Conservation (phyloP, 2,888 invertebrate genomes). For the Encarsia formosa region DNA sequence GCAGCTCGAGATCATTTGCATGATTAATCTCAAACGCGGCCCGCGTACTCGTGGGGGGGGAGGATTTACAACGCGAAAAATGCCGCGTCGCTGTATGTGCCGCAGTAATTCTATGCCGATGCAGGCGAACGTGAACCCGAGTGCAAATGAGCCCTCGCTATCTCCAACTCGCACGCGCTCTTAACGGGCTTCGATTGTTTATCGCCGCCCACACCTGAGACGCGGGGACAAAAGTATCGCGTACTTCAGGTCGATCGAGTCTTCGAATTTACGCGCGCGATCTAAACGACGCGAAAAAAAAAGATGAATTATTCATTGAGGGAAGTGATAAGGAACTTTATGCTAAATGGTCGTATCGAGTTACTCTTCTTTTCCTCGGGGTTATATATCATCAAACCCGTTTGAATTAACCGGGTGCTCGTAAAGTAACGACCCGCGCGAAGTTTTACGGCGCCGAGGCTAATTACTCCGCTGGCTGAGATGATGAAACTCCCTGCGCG, state of each 20-base stretch:
- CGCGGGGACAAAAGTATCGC: too few species aligned
- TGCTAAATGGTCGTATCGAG: constrained; percentile 9
- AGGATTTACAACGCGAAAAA: too few species aligned
- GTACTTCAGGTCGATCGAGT: too few species aligned
- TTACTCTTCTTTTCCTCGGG: constrained; percentile 2
- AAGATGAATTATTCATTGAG: too few species aligned
- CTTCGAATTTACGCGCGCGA: too few species aligned
- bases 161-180: background rate
- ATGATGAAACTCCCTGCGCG: constrained; percentile 14
- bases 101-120: background rate
- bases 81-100: background rate
- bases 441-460: constrained; percentile 13
- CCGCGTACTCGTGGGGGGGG: too few species aligned
- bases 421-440: background rate
- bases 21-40: constrained; percentile 14
- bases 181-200: constrained; percentile 15
- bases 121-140: too few species aligned
- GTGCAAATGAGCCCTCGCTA: constrained; percentile 12
- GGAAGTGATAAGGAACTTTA: constrained; percentile 21
- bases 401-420: constrained; percentile 10
- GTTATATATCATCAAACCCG: constrained; percentile 4
- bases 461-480: constrained; percentile 18
- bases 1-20: constrained; percentile 21
- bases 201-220: constrained; percentile 27
- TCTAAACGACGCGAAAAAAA: too few species aligned